A percentile compares a stretch with the other conserved stretches of the same genome.
These are phyloP conservation scores for Oxystoma pomonae DNA, from an alignment of 2,888 invertebrate genomes.

Conservation along the genomic window DNA sequence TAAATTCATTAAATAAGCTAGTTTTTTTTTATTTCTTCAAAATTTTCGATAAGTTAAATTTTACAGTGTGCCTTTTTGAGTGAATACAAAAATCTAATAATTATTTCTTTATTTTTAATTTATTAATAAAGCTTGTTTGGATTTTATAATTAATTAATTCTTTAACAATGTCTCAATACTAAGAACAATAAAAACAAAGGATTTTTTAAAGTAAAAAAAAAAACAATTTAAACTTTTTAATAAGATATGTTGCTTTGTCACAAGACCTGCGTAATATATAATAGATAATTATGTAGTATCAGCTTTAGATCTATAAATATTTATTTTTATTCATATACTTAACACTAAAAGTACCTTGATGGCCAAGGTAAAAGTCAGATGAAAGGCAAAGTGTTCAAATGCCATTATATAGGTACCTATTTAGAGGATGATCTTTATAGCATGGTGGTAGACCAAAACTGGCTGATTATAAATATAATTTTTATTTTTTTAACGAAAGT, in stretches of 20 bases:
- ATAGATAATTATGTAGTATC: background rate
- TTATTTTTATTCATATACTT: background rate
- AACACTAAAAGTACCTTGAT: background rate
- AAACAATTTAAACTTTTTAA: background rate
- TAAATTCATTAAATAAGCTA: too few species aligned
- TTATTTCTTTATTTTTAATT: background rate
- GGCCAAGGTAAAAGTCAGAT: background rate
- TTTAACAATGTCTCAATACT: background rate
- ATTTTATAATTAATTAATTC: background rate
- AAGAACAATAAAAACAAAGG: background rate
- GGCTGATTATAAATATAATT: too few species aligned
- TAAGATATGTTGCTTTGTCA: background rate
- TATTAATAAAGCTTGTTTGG: background rate
- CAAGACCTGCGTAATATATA: background rate
- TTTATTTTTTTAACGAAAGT: too few species aligned
- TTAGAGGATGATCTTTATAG: background rate
- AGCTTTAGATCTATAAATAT: background rate
- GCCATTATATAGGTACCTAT: background rate
- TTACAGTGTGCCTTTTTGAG: too few species aligned
- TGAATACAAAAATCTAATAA: too few species aligned
- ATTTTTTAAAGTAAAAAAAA: background rate
- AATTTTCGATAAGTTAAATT: too few species aligned
- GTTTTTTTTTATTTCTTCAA: too few species aligned
- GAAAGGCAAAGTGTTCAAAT: background rate
- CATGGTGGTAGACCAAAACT: too few species aligned